These are phyloP conservation scores for Muscina levida DNA, from an alignment of 2,888 invertebrate species.

Conservation along the genomic window DNA sequence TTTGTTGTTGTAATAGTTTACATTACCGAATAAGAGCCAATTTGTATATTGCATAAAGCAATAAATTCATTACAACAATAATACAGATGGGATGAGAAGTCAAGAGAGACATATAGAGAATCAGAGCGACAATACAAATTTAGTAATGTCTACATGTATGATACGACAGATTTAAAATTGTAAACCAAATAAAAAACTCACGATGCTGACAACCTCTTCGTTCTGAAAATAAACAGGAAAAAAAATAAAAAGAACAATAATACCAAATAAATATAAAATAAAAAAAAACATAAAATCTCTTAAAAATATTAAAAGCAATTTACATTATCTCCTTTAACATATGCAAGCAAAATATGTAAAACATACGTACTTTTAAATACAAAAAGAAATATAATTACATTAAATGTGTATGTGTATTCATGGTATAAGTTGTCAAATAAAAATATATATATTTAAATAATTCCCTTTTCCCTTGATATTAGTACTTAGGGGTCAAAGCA, in stretches of 20 bases:
- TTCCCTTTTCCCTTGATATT: no score
- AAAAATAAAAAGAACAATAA: constrained; percentile 71
- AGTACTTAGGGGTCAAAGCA: no score
- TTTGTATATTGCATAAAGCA: not conserved
- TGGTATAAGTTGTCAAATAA: not conserved
- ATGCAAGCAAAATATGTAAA: constrained; percentile 33
- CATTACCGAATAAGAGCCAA: not conserved
- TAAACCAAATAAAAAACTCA: constrained; percentile 75
- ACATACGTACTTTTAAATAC: constrained; percentile 6
- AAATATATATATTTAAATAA: no score
- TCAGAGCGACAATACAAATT: constrained; percentile 52
- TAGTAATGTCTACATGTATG: no score
- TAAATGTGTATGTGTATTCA: not conserved
- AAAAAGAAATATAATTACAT: constrained; percentile 13
- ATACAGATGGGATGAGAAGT: not conserved
- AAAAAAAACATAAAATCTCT: constrained; percentile 56
- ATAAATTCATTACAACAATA: not conserved
- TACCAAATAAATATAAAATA: constrained; percentile 69
- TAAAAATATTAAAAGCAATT: constrained; percentile 35
- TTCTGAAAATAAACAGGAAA: constrained; percentile 78
- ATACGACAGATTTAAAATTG: constrained; percentile 37
- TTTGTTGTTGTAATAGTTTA: not conserved
- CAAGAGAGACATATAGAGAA: not conserved
- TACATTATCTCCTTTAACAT: constrained; percentile 16
- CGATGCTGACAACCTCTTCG: constrained; percentile 80